phyloP scores from a whole-genome alignment of 1,140 invertebrate genomes.

The Cydia amplana region DNA sequence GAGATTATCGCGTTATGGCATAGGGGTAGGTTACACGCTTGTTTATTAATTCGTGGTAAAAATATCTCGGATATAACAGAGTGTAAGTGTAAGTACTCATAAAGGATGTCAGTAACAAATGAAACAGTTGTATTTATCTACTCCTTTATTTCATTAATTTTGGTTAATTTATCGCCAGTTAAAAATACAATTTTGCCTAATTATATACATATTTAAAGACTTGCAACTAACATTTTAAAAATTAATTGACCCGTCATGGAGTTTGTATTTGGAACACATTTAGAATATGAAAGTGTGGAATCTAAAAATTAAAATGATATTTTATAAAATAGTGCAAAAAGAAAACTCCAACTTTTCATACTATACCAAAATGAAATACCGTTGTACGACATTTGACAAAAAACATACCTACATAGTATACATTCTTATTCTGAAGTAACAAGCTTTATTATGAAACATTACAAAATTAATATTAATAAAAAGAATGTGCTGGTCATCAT shows the following conservation, averaged over 20 bases:
- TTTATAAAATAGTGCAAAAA: background rate
- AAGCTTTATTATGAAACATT: background rate
- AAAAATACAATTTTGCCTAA: background rate
- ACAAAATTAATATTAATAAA: slow-evolving; percentile 1
- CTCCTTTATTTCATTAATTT: background rate
- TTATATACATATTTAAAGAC: background rate
- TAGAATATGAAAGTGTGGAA: background rate
- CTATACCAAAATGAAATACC: background rate
- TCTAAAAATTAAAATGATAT: background rate
- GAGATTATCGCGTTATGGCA: too few relatives aligned
- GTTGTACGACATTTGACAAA: background rate
- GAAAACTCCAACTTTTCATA: background rate
- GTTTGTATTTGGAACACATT: slow-evolving; percentile 11
- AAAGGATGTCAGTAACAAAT: background rate
- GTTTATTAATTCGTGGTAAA: too few relatives aligned
- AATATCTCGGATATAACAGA: too few relatives aligned
- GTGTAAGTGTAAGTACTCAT: too few relatives aligned
- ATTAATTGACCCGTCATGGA: slow-evolving; percentile 17
- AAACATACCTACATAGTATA: background rate
- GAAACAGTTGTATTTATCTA: background rate
- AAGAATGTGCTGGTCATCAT: slow-evolving; percentile 9
- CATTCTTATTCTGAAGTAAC: background rate
- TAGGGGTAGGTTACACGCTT: too few relatives aligned
- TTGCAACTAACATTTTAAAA: slow-evolving; percentile 5
- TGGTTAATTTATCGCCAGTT: slow-evolving; percentile 16